Evolutionary conservation across 1,140 invertebrate species (phyloP).

Genomic region (Procambarus clarkii): DNA sequence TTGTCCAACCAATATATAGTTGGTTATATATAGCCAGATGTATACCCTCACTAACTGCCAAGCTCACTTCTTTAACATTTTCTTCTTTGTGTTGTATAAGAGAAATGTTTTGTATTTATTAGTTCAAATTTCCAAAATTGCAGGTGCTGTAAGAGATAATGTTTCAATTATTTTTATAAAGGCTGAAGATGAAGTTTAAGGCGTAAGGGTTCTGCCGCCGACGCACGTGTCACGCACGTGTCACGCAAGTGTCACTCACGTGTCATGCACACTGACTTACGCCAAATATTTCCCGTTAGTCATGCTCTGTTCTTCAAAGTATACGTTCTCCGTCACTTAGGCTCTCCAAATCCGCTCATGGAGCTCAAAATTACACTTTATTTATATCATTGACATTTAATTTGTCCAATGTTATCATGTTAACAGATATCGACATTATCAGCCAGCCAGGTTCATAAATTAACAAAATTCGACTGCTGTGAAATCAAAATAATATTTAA

Average conservation of each 20-base stretch:
- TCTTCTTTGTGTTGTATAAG: neutral
- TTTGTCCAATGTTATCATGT: neutral
- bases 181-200: neutral
- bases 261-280: no score
- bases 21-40: neutral
- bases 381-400: neutral
- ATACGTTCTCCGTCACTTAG: no score
- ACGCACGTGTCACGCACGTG: no score
- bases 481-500: neutral
- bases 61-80: neutral
- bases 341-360: neutral
- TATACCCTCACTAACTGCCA: neutral
- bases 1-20: neutral
- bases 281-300: no score
- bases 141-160: slow-evolving; percentile 50
- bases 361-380: neutral
- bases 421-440: neutral
- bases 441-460: neutral
- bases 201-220: neutral
- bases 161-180: slow-evolving; percentile 51
- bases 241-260: no score
- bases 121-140: slow-evolving; percentile 11
- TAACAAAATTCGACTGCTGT: neutral
- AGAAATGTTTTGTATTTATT: neutral
- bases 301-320: no score